These are phyloP conservation scores for Scylla paramamosain DNA, from an alignment of 1,140 invertebrate species.

Conservation along the genomic window DNA sequence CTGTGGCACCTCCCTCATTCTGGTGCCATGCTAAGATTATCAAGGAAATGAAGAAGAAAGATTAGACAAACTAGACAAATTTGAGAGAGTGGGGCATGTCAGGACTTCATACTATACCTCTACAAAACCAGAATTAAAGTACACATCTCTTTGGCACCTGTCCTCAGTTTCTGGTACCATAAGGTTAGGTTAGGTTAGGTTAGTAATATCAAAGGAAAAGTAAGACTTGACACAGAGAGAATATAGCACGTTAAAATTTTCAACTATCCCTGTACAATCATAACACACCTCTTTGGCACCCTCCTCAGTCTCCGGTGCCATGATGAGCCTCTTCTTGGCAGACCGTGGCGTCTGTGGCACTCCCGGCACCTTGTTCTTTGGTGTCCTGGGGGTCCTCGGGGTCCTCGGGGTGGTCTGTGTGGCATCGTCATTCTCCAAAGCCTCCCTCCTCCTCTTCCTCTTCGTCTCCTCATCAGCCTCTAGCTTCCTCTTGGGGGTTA, in stretches of 20 bases:
- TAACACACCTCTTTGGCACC: background rate
- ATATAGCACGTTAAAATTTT: no score
- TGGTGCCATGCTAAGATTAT: no score
- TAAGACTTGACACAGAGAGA: no score
- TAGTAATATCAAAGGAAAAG: no score
- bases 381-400: conserved; percentile 25
- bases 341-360: conserved; percentile 34
- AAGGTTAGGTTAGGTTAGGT: no score
- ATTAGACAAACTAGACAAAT: no score
- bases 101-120: no score
- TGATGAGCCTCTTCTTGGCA: conserved; percentile 66
- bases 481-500: conserved; percentile 60
- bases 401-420: background rate
- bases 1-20: no score
- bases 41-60: no score
- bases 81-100: no score
- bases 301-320: conserved; percentile 29
- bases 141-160: background rate
- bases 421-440: background rate
- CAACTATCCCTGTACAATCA: no score
- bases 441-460: conserved; percentile 48
- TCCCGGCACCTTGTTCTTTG: background rate
- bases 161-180: conserved; percentile 39
- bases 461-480: conserved; percentile 49
- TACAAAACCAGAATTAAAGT: no score